Evolutionary conservation across 1,140 invertebrate species (phyloP).

Genomic region (Paralvinella palmiformis): DNA sequence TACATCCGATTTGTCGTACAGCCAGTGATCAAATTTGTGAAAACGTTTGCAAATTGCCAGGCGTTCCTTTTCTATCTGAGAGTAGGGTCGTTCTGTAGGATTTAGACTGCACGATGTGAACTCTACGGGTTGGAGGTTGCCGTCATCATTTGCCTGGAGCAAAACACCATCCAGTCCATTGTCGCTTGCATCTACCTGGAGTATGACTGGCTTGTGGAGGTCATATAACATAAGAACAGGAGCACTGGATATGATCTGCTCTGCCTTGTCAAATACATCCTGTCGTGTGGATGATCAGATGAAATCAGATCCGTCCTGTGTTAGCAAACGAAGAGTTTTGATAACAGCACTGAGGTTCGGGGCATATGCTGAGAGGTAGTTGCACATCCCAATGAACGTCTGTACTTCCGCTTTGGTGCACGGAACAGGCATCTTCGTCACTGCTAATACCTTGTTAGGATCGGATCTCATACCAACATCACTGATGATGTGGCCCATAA

Average conservation of each 20-base stretch:
- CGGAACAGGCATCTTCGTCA: too few relatives aligned
- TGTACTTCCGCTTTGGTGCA: too few relatives aligned
- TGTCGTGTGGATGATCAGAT: background rate
- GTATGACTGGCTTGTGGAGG: background rate
- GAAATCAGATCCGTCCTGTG: background rate
- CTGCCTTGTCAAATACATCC: background rate
- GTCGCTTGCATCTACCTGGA: conserved; percentile 2
- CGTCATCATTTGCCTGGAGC: conserved; percentile 7
- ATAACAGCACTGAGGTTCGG: background rate
- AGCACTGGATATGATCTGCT: background rate
- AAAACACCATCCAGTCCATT: background rate
- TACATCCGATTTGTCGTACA: background rate
- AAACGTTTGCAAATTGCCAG: conserved; percentile 39
- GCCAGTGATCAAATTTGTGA: background rate
- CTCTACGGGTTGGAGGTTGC: background rate
- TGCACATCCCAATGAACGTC: too few relatives aligned
- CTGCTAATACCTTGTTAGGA: too few relatives aligned
- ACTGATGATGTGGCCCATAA: too few relatives aligned
- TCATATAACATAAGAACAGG: background rate
- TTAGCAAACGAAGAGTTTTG: background rate
- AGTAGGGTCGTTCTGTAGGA: conserved; percentile 48
- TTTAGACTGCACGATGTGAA: background rate
- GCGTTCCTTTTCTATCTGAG: conserved; percentile 52
- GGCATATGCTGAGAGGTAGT: too few relatives aligned
- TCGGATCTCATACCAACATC: too few relatives aligned